Conservation (phyloP, 2,797 vertebrate genomes). For the Melanotaenia trifasciata region DNA sequence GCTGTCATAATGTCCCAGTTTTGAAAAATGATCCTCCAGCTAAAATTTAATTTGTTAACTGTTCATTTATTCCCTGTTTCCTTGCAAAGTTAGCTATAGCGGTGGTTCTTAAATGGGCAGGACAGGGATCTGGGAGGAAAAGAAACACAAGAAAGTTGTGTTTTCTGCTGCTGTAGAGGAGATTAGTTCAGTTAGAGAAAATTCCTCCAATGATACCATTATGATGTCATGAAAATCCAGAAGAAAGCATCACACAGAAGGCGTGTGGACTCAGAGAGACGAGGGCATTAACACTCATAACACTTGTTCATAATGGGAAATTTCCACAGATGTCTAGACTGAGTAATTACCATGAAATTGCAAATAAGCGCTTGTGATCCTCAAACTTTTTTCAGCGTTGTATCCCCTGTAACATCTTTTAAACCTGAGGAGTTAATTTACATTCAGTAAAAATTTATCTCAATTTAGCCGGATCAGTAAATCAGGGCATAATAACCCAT, state of each 20-base stretch:
- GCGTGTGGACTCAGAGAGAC: neutral
- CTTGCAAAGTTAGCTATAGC: neutral
- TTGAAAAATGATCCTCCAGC: conserved; percentile 1
- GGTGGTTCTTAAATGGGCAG: neutral
- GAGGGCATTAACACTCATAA: neutral
- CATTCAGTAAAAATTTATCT: no score
- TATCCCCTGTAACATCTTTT: no score
- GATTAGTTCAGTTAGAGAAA: neutral
- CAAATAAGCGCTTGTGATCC: neutral
- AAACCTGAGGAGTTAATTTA: no score
- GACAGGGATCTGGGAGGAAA: neutral
- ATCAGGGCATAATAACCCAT: no score
- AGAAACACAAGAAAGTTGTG: neutral
- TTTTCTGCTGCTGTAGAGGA: neutral
- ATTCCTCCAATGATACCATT: neutral
- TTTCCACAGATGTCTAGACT: neutral
- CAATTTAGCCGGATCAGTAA: no score
- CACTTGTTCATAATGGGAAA: neutral
- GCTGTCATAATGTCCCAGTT: neutral
- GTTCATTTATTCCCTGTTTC: conserved; percentile 7
- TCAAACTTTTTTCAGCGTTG: no score
- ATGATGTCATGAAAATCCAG: neutral
- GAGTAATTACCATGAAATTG: neutral
- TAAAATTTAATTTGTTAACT: conserved; percentile 27
- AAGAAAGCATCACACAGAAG: neutral